Percentiles rank a stretch among this genome's conserved stretches.
Conservation (phyloP, 2,113 vertebrate species). For the Dasyurus viverrinus region DNA sequence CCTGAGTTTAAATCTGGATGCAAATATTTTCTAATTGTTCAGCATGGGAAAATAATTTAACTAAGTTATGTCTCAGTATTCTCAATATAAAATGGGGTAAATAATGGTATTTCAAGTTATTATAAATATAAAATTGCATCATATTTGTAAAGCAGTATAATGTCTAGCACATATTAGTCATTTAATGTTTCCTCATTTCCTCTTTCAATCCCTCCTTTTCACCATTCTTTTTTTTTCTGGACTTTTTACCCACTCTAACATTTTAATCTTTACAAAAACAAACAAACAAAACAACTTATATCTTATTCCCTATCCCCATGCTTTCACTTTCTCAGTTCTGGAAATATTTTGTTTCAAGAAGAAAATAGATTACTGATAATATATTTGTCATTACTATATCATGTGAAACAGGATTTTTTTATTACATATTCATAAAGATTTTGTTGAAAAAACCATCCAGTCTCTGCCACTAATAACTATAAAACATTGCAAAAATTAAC, state of each 20-base stretch:
- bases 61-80: neutral
- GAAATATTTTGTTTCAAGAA: neutral
- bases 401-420: neutral
- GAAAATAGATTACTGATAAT: neutral
- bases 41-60: neutral
- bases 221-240: neutral
- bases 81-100: neutral
- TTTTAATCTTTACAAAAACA: neutral
- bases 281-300: neutral
- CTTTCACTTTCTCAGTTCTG: neutral
- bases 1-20: neutral
- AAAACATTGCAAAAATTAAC: neutral
- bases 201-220: neutral
- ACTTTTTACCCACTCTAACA: neutral
- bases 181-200: neutral
- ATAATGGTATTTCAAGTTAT: neutral
- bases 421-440: neutral
- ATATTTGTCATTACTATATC: neutral
- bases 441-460: neutral
- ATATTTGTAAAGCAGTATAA: neutral
- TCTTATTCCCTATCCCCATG: neutral
- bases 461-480: neutral
- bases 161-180: neutral
- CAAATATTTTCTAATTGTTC: neutral
- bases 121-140: neutral